Base-by-base conservation (phyloP, 1,140 invertebrate species). In the Vollenhovia emeryi region DNA sequence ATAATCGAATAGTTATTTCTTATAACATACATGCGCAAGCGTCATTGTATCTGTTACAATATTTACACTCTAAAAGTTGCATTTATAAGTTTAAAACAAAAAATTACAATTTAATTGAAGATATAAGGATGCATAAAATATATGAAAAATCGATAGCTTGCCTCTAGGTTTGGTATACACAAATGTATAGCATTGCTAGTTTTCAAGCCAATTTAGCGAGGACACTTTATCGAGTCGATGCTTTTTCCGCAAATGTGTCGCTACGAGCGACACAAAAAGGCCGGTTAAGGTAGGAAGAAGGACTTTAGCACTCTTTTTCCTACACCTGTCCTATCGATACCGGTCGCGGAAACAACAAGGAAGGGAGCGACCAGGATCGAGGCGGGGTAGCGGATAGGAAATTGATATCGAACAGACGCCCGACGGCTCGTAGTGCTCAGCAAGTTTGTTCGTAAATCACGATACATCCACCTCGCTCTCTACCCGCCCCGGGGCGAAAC, bases 381-480 rank as follows among this genome's bases (percentile, higher is more conserved):
- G 24, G 62, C 8, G 64, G 45, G 64, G 36, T 84, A 52, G 88
- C 68, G 48, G 75, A 88, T 86, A 89, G 88, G 75, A 86, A 89
- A 89, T 89, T 89, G 88, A 89, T 89, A 89, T 89, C 68, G 87
- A 89, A 83, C 84, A 89, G 87, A 84, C 88, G 91, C 74, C 89
- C 89, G 90, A 91, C 86, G 90, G 85, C 73, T 89, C 71, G 76
- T 90, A 90, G 87, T 87, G 84, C 88, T 93, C 91, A 89, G 91
- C 92, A 92, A 93, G 91, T 93, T 91, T 93, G 87, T 90, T 84
- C 87, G 91, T 92, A 92, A 92, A 93, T 92, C 92, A 92, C 87
- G 88, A 91, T 90, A 87, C 86, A 89, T 74, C 79, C 82, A 79
- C 57, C 76, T 43, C 21, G 33, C 66, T 69, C 66, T 85, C 36